Evolutionary conservation across 92 coral and sea anemone species (phyloP), one percentile per base, ranked within the genome.

Genomic region (Umimayanthus chanpuru): DNA sequence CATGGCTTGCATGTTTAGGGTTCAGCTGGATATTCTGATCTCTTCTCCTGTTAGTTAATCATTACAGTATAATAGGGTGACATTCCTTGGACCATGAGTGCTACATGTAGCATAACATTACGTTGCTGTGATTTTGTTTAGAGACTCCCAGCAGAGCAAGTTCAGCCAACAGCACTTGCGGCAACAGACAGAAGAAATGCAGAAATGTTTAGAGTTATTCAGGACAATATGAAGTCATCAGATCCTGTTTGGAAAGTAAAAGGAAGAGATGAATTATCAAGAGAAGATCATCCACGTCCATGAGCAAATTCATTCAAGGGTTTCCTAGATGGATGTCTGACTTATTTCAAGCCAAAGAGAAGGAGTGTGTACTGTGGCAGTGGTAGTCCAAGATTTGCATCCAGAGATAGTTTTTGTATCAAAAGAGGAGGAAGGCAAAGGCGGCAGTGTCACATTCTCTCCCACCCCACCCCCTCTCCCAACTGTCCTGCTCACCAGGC

Each of bases 231-330:
- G 85, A 92, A 89, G 4, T 85, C 88, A 2, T 79, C 90, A 23
- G 89, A 76, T 28, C 94, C 94, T 41, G 75, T 92, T 5, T 92
- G 94, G 94, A 90, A 89, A 77, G 94, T 92, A 12, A 86, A 92
- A 66, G 92, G 92, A 41, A 79, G 92, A 71, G 89, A 85, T 58
- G 92, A 89, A 44, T 73, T 92, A 29, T 82, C 81, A 49, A 67
- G 82, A 61, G 41, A 41, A 26, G 25, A 72, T 4, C 41, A 82
- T 14, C 5, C 21, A 8, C 44, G 23, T 20, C 25, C 86, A 26
- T 70, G 65, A 70, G 29, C 79, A 75, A 32, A 20, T 74, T 20
- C 21, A 61, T 26, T 21, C 26, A 61, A 61, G 14, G 68, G 21
- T 61, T 61, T 61, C n/a, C 9, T 61, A 26, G 68, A 61, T 2